Percentiles rank a stretch among this genome's conserved stretches.
These are phyloP conservation scores for Rhynchotus rufescens DNA, from an alignment of 2,797 vertebrate genomes.

Conservation along the genomic window DNA sequence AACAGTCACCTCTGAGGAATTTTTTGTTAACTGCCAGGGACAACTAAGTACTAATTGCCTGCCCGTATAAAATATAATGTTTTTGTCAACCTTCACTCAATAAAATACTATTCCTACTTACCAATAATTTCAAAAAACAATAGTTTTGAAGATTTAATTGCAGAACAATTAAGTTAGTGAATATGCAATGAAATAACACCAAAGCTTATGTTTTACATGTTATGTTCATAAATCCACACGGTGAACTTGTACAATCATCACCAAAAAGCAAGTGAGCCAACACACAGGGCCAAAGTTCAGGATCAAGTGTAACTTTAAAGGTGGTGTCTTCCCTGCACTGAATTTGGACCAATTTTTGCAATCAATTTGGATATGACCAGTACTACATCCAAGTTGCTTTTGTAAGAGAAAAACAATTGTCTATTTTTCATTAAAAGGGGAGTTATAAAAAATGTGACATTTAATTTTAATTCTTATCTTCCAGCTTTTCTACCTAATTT, in stretches of 20 bases:
- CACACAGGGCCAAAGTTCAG: background rate
- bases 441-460: background rate
- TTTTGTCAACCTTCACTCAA: conserved; percentile 21
- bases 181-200: background rate
- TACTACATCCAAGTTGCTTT: background rate
- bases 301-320: background rate
- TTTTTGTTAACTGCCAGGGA: conserved; percentile 49
- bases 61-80: background rate
- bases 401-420: background rate
- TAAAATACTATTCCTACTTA: conserved; percentile 12
- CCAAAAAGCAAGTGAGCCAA: background rate
- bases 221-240: background rate
- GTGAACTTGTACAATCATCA: background rate
- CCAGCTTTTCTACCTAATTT: background rate
- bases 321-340: background rate
- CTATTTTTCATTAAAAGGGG: background rate
- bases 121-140: background rate
- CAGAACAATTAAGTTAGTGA: background rate
- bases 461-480: background rate
- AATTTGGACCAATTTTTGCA: background rate
- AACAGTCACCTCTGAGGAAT: conserved; percentile 35
- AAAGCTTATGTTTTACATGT: background rate
- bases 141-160: background rate
- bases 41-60: conserved; percentile 33
- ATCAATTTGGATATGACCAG: background rate